Percentiles rank a stretch among this genome's conserved stretches.
Conservation (phyloP, 2,888 invertebrate species). For the Phrixothrix hirtus region DNA sequence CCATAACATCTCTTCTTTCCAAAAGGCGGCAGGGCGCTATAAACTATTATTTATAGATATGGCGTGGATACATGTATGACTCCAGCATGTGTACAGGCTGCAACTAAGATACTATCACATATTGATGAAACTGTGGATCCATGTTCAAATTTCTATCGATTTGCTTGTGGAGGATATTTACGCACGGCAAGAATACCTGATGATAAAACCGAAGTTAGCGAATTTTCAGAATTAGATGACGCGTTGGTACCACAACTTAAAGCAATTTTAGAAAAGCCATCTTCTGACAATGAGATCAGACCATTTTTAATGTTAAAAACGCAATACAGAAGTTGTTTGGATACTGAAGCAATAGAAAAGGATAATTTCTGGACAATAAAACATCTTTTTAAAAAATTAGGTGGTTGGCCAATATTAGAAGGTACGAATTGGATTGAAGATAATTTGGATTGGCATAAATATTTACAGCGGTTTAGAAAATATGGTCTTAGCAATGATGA, state of each 20-base stretch:
- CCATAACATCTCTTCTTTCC: too few relatives aligned
- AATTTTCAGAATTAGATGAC: slow-evolving; percentile 75
- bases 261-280: slow-evolving; percentile 68
- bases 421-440: slow-evolving; percentile 73
- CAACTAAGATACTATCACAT: slow-evolving; percentile 66
- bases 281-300: slow-evolving; percentile 63
- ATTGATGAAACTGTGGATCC: slow-evolving; percentile 73
- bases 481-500: slow-evolving; percentile 59
- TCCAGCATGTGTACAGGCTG: slow-evolving; percentile 81
- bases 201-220: slow-evolving; percentile 77
- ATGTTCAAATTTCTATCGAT: slow-evolving; percentile 81
- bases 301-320: slow-evolving; percentile 78
- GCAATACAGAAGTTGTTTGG: slow-evolving; percentile 86
- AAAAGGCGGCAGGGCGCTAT: too few relatives aligned
- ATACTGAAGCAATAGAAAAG: slow-evolving; percentile 78
- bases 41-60: too few relatives aligned
- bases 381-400: slow-evolving; percentile 71
- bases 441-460: slow-evolving; percentile 78
- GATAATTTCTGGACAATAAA: slow-evolving; percentile 74
- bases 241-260: slow-evolving; percentile 73
- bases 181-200: slow-evolving; percentile 76
- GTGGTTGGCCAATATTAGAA: slow-evolving; percentile 90
- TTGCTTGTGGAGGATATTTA: slow-evolving; percentile 73
- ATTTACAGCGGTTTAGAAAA: slow-evolving; percentile 78
- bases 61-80: too few relatives aligned